Evolutionary conservation across 2,888 invertebrate species (phyloP).

Genomic region (Phytoseiulus persimilis): DNA sequence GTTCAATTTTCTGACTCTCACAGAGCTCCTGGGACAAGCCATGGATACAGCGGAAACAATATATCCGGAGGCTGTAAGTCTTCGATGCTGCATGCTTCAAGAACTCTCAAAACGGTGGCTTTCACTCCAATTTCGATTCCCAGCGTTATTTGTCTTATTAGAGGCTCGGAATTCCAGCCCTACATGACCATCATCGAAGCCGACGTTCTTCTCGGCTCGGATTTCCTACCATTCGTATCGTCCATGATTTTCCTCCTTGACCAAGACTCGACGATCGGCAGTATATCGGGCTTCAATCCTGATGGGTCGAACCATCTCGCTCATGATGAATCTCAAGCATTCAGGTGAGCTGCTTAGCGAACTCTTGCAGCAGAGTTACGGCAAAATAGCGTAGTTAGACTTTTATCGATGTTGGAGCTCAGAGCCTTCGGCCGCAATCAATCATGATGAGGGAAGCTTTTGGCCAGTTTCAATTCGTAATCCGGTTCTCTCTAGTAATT

Average conservation of each 20-base stretch:
- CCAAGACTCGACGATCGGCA: conserved; percentile 47
- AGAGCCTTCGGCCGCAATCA: no score
- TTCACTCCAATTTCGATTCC: no score
- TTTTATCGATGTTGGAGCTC: no score
- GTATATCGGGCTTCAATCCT: conserved; percentile 25
- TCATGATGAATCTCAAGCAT: conserved; percentile 15
- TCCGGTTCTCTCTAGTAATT: no score
- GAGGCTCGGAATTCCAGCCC: conserved; percentile 47
- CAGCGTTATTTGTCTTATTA: no score
- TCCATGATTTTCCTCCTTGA: conserved; percentile 51
- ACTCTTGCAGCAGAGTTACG: no score
- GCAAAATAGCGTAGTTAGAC: no score
- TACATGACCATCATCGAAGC: conserved; percentile 54
- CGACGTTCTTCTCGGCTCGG: conserved; percentile 53
- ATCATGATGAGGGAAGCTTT: no score
- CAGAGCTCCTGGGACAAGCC: conserved; percentile 50
- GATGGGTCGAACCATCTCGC: conserved; percentile 27
- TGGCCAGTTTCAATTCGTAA: no score
- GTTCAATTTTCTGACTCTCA: neutral
- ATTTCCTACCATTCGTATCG: conserved; percentile 53
- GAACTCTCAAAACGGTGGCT: no score
- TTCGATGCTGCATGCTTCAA: neutral
- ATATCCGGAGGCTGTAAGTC: conserved; percentile 48
- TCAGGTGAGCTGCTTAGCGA: neutral
- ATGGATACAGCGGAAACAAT: conserved; percentile 47